Conservation (phyloP, 2,888 invertebrate genomes). For the Caenorhabditis sp. region DNA sequence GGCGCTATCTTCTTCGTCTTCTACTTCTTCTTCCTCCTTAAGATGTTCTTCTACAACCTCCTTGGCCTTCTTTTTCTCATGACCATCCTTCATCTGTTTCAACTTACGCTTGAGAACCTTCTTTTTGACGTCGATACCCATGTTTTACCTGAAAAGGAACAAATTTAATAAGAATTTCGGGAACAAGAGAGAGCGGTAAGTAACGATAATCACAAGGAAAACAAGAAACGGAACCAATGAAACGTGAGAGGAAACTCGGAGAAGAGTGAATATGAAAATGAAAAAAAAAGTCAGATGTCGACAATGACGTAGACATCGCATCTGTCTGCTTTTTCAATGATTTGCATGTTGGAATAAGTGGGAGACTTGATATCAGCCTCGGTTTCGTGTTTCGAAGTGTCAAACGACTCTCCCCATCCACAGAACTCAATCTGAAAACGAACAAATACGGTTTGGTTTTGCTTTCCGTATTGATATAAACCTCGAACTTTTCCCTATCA, state of each 20-base stretch:
- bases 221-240: conserved; percentile 18
- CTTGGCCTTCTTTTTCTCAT: conserved; percentile 58
- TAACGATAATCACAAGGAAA: background rate
- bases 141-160: conserved; percentile 55
- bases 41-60: conserved; percentile 82
- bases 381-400: conserved; percentile 90
- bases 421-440: conserved; percentile 66
- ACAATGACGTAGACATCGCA: conserved; percentile 96
- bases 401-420: conserved; percentile 91
- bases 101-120: conserved; percentile 82
- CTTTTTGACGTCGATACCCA: conserved; percentile 80
- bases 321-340: conserved; percentile 85
- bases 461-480: background rate
- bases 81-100: conserved; percentile 73
- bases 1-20: conserved; percentile 23
- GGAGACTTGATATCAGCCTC: conserved; percentile 99
- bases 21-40: conserved; percentile 83
- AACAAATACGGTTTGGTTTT: background rate
- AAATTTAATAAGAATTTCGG: conserved; percentile 1
- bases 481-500: conserved; percentile 57
- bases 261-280: conserved; percentile 84
- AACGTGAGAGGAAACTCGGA: conserved; percentile 9
- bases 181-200: conserved; percentile 6
- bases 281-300: conserved; percentile 90
- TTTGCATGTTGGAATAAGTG: conserved; percentile 99